phyloP scores from a whole-genome alignment of 1,140 invertebrate species.

The Drosophila cardini region DNA sequence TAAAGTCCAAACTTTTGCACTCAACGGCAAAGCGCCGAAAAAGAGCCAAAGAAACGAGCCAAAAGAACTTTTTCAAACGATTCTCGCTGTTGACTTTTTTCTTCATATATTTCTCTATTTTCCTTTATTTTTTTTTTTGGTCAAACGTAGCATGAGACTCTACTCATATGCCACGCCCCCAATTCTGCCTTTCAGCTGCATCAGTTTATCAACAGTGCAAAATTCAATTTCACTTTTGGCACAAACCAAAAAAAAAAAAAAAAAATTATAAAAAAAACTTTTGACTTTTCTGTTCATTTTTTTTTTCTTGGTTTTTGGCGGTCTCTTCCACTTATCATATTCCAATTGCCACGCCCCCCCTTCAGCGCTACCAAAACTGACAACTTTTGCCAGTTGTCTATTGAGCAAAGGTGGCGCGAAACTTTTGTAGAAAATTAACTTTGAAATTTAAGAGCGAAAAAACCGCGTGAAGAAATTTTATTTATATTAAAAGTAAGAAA shows the following conservation, averaged over 20 bases:
- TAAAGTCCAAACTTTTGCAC: slow-evolving; percentile 40
- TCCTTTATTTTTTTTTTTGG: slow-evolving; percentile 39
- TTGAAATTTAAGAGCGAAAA: slow-evolving; percentile 35
- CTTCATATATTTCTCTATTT: background rate
- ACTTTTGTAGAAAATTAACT: slow-evolving; percentile 40
- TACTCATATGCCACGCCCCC: slow-evolving; percentile 35
- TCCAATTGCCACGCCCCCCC: slow-evolving; percentile 39
- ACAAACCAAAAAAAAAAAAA: slow-evolving; percentile 17
- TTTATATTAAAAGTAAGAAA: background rate
- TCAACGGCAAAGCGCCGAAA: slow-evolving; percentile 25
- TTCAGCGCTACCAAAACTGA: too few species aligned
- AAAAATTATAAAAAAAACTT: slow-evolving; percentile 25
- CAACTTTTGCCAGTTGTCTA: background rate
- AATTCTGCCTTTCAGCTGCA: slow-evolving; percentile 41
- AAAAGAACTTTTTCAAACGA: slow-evolving; percentile 46
- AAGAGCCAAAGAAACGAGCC: slow-evolving; percentile 3
- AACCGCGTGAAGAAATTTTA: slow-evolving; percentile 17
- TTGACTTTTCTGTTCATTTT: slow-evolving; percentile 28
- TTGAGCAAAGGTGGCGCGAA: slow-evolving; percentile 26
- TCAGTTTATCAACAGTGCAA: slow-evolving; percentile 73
- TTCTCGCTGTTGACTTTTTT: slow-evolving; percentile 44
- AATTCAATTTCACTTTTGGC: slow-evolving; percentile 80
- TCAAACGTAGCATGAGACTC: slow-evolving; percentile 32
- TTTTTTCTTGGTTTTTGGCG: slow-evolving; percentile 3
- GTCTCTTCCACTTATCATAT: slow-evolving; percentile 74